Percentiles rank a stretch among this genome's conserved stretches.
Conservation (phyloP, 2,888 invertebrate genomes). For the Nyleta sp. region DNA sequence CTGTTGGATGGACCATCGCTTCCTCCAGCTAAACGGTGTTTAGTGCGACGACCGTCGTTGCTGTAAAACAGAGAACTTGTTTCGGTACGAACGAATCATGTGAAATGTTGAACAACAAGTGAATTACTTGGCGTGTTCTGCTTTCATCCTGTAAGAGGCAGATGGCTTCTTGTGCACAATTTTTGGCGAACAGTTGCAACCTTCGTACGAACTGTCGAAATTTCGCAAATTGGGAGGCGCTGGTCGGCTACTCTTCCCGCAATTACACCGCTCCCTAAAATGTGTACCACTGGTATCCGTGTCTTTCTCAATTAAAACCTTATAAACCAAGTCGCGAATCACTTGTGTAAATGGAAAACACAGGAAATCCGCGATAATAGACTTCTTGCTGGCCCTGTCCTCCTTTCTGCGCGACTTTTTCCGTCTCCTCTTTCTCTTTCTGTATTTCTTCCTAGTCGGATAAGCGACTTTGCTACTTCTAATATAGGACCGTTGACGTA, state of each 20-base stretch:
- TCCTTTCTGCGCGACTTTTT: slow-evolving; percentile 4
- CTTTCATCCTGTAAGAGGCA: neutral
- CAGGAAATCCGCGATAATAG: slow-evolving; percentile 43
- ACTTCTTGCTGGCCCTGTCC: slow-evolving; percentile 37
- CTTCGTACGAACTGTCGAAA: slow-evolving; percentile 48
- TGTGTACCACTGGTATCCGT: neutral
- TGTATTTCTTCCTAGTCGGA: neutral
- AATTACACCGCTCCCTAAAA: slow-evolving; percentile 11
- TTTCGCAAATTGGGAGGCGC: slow-evolving; percentile 20
- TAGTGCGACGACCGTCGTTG: too few species aligned
- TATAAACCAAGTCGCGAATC: slow-evolving; percentile 45
- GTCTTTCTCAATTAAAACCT: slow-evolving; percentile 37
- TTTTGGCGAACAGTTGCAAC: slow-evolving; percentile 21
- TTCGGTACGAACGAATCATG: too few species aligned
- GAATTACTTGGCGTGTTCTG: slow-evolving; percentile 2
- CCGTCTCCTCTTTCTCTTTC: slow-evolving; percentile 11
- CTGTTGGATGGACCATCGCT: too few species aligned
- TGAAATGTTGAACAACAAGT: neutral
- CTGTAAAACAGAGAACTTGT: neutral
- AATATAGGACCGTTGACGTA: neutral
- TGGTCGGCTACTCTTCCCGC: neutral
- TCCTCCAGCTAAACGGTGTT: too few species aligned
- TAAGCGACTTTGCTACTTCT: slow-evolving; percentile 1
- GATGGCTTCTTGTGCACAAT: neutral
- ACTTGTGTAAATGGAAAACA: slow-evolving; percentile 50